phyloP scores from a whole-genome alignment of 2,797 vertebrate genomes.

The Synanceia verrucosa region DNA sequence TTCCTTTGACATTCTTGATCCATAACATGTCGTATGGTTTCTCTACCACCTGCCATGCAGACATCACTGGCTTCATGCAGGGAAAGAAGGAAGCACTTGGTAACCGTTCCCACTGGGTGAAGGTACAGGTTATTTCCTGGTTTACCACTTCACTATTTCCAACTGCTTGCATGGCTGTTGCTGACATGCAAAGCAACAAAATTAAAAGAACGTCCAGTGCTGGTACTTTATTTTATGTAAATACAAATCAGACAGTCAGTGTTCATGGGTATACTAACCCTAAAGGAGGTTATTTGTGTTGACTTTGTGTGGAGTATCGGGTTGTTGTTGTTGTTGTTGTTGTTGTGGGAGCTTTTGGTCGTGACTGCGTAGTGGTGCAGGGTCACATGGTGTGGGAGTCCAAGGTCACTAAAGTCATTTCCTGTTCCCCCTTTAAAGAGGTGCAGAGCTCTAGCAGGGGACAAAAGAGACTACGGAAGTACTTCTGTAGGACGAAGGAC shows the following conservation, averaged over 20 bases:
- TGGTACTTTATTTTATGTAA: neutral
- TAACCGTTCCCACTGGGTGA: slow-evolving; percentile 47
- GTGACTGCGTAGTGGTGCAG: slow-evolving; percentile 22
- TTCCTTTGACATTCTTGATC: neutral
- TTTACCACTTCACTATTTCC: slow-evolving; percentile 74
- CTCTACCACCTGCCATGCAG: slow-evolving; percentile 31
- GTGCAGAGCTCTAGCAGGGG: slow-evolving; percentile 37
- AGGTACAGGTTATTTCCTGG: slow-evolving; percentile 53
- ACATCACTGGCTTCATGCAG: slow-evolving; percentile 43
- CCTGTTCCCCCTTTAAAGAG: slow-evolving; percentile 65
- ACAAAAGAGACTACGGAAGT: slow-evolving; percentile 60
- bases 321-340: too few species aligned
- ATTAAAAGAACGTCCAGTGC: neutral
- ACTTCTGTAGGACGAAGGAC: slow-evolving; percentile 52
- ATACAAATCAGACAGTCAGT: neutral
- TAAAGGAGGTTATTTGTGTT: slow-evolving; percentile 15
- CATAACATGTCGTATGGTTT: slow-evolving; percentile 1
- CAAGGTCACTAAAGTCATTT: slow-evolving; percentile 57
- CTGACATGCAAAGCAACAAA: slow-evolving; percentile 40
- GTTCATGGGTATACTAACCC: neutral
- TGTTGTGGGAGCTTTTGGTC: slow-evolving; percentile 20
- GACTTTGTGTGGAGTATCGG: slow-evolving; percentile 17
- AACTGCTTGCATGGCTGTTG: slow-evolving; percentile 54
- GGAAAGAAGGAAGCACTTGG: slow-evolving; percentile 69
- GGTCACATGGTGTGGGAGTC: slow-evolving; percentile 64